Evolutionary conservation across 2,888 invertebrate genomes (phyloP), one percentile per base, ranked within the genome.

Genomic region (Erebia ligea): DNA sequence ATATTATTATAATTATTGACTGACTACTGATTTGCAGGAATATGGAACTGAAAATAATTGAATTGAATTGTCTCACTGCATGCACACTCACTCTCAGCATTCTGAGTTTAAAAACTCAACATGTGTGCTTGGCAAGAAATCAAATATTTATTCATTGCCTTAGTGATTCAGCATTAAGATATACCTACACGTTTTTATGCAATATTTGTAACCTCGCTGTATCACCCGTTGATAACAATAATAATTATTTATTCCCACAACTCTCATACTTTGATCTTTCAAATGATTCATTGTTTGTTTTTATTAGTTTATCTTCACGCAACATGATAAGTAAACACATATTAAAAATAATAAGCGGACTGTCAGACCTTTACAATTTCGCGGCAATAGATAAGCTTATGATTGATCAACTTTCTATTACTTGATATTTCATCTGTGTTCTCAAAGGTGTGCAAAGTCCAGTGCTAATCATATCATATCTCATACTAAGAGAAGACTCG

Each of bases 231-330:
- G 40, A 45, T 61, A 15, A 19, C 3, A 19, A 42, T 45, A 19
- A 42, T 45, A 8, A 61, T 19, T 40, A 59, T 40, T 17, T n/a
- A 45, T 45, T 61, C 19, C 45, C 45, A 61, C 61, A 17, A 19
- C 17, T 13, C 15, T 61, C 19, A 45, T 42, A 61, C 40, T 45
- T 4, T 45, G 0, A 13, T 42, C 45, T 17, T 61, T 5, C 17
- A 11, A 61, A 45, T 61, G 19, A 61, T 61, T 61, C 61, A 61
- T 61, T 61, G 19, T 45, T 61, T 61, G 45, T 61, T 61, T 45
- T 42, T 45, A 61, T 45, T 19, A 45, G 8, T 45, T 61, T 61
- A 45, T 61, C 61, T 45, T 42, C 6, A 61, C 19, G 19, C 42
- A 1, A 1, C 9, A 17, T 10, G n/a, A 59, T 40, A 58, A 58